These are phyloP conservation scores for Poecilia latipinna DNA, from an alignment of 2,113 vertebrate genomes.

Conservation along the genomic window DNA sequence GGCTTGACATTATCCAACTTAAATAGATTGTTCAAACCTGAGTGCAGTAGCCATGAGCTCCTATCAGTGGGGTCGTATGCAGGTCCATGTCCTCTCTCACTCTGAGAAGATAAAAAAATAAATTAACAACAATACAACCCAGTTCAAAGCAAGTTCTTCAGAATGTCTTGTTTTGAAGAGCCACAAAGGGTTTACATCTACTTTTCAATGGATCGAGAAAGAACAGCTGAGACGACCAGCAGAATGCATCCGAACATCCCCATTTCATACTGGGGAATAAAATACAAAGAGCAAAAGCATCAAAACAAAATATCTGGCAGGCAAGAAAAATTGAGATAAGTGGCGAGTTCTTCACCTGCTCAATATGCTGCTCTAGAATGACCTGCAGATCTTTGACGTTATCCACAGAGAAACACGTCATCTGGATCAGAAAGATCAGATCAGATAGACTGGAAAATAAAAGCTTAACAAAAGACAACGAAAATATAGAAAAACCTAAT, in stretches of 20 bases:
- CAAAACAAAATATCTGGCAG: neutral
- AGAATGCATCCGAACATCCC: slow-evolving; percentile 89
- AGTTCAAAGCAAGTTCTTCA: neutral
- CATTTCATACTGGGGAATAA: slow-evolving; percentile 84
- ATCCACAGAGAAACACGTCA: slow-evolving; percentile 79
- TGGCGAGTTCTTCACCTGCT: slow-evolving; percentile 80
- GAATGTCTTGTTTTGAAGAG: neutral
- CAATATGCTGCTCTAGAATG: slow-evolving; percentile 86
- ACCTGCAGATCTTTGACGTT: slow-evolving; percentile 82
- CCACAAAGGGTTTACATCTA: slow-evolving; percentile 68
- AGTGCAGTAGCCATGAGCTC: slow-evolving; percentile 93
- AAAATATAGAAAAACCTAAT: neutral
- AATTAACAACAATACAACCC: neutral
- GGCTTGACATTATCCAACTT: neutral
- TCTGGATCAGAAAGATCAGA: slow-evolving; percentile 69
- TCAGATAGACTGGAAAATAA: neutral
- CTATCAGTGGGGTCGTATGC: slow-evolving; percentile 86
- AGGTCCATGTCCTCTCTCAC: slow-evolving; percentile 91
- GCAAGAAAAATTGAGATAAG: neutral
- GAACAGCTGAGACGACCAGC: slow-evolving; percentile 88
- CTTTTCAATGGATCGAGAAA: slow-evolving; percentile 88
- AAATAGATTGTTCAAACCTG: slow-evolving; percentile 80
- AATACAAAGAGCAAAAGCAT: neutral
- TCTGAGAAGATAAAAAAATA: slow-evolving; percentile 69
- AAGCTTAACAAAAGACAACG: neutral